phyloP scores from a whole-genome alignment of 2,113 vertebrate species.

The Callipepla californica region DNA sequence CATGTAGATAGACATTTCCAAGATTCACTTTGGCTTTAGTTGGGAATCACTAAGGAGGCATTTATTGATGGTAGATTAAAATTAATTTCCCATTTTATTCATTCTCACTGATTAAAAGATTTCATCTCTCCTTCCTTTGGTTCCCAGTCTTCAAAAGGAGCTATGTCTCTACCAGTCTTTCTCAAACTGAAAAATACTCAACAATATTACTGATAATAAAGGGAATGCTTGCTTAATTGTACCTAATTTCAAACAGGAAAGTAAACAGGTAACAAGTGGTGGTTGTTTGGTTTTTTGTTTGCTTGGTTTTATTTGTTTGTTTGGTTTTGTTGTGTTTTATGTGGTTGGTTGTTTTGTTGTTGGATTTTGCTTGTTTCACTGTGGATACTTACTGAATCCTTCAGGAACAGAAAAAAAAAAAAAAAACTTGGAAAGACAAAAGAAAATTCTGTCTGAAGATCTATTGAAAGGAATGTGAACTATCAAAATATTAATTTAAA shows the following conservation, averaged over 20 bases:
- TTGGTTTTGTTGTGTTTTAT: neutral
- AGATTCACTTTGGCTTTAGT: neutral
- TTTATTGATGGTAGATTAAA: neutral
- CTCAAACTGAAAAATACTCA: neutral
- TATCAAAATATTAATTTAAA: neutral
- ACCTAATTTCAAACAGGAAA: neutral
- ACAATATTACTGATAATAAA: neutral
- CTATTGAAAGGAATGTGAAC: neutral
- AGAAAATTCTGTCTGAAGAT: neutral
- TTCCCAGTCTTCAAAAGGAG: neutral
- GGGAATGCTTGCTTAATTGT: neutral
- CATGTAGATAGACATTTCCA: neutral
- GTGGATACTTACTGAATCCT: neutral
- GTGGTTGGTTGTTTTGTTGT: neutral
- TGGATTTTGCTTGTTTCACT: neutral
- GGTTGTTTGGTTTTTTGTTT: neutral
- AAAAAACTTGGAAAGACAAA: neutral
- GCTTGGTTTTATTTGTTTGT: neutral
- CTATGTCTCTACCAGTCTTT: neutral
- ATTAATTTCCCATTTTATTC: neutral
- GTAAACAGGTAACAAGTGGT: neutral
- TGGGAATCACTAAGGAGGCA: neutral
- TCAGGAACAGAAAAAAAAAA: neutral
- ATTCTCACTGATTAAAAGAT: neutral
- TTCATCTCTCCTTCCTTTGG: neutral